Evolutionary conservation across 2,888 invertebrate species (phyloP), one percentile per base, ranked within the genome.

Genomic region (Stenchaetothrips biformis): DNA sequence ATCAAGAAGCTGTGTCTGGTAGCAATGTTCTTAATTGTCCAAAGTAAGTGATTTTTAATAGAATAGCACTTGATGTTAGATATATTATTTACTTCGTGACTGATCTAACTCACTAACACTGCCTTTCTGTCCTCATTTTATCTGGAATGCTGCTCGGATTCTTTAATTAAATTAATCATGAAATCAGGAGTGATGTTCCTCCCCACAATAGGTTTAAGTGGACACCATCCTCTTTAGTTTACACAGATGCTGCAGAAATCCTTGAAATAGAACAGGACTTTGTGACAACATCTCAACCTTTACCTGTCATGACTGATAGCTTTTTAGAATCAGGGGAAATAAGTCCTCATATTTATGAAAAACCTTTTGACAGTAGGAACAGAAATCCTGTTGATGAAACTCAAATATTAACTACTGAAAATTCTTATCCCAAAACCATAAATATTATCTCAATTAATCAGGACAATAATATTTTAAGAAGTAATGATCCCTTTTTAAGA

Each of bases 11-110:
- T 59, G 88, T 96, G 80, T 91, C 91, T 81, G 95, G 94, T 74
- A 89, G 92, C 83, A 97, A 97, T 86, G 92, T 94, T 80, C 92
- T 92, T 84, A 91, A 92, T 59, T 96, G 96, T 88, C 92, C 92
- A 83, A 91, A 92, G 96, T 96, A 88, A 92, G 90, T 86, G 77
- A 59, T 78, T 74, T 59, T 47, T 48, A 67, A 79, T 80, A 48
- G 59, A 81, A 48, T 78, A 37, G 77, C 77, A 74, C 80, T 27
- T 47, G 80, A 49, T 79, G 78, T 37, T 74, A 47, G 27, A 6
- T 6, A 25, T 11, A 37, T 13, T 11, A 48, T 18, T 81, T 67
- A 18, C 37, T 11, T 2, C 18, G 48, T 48, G 2, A 27, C 48
- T 49, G 9, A 78, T 8, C 8, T 48, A 47, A 13, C 18, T 21